Conservation (phyloP, 2,888 invertebrate species). For the Gerris lacustris region DNA sequence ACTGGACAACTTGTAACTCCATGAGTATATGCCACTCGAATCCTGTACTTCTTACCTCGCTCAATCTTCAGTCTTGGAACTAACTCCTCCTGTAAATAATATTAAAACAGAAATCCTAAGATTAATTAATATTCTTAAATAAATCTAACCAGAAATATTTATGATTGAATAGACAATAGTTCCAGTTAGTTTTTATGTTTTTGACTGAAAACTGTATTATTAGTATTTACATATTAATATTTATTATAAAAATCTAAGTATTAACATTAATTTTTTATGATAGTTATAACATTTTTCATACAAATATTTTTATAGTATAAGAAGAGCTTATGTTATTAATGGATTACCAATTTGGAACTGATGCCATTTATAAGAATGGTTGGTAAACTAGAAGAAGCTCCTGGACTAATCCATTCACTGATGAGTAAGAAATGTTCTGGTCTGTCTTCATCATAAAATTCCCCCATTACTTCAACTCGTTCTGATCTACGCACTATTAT, state of each 20-base stretch:
- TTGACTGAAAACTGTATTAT: no score
- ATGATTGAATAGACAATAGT: no score
- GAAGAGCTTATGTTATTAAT: no score
- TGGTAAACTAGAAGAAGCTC: neutral
- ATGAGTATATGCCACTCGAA: conserved; percentile 27
- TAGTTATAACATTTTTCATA: no score
- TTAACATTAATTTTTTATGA: no score
- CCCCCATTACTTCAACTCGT: conserved; percentile 41
- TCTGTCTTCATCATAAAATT: conserved; percentile 57
- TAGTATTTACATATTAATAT: no score
- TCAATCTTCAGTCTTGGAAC: conserved; percentile 33
- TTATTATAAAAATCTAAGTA: no score
- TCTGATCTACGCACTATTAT: conserved; percentile 55
- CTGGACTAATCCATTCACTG: conserved; percentile 48
- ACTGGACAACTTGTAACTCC: conserved; percentile 48
- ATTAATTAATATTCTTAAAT: no score
- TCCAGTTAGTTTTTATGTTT: no score
- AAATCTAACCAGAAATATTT: no score
- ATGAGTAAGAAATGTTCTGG: conserved; percentile 56
- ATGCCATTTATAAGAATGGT: neutral
- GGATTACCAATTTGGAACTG: neutral
- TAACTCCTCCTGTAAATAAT: conserved; percentile 18
- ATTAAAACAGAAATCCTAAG: neutral
- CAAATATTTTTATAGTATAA: no score
- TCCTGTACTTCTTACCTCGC: conserved; percentile 26